phyloP scores from a whole-genome alignment of 1,140 invertebrate genomes.

The Cotesia glomerata region DNA sequence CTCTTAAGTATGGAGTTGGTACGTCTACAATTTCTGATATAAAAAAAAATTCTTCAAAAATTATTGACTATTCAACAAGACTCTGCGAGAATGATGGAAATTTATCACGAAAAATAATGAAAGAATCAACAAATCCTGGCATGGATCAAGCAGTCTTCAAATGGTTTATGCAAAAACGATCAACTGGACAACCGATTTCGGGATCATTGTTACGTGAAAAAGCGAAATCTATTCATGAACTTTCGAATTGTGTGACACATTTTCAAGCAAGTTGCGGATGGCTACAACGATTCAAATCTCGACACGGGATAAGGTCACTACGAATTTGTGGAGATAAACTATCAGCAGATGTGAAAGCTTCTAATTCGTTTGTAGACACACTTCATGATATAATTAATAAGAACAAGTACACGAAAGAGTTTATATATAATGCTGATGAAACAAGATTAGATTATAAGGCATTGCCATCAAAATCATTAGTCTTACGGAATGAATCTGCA shows the following conservation, averaged over 20 bases:
- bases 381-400: not conserved
- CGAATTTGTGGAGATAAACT: constrained; percentile 34
- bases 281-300: constrained; percentile 37
- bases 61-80: too few species aligned
- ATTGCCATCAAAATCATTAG: constrained; percentile 35
- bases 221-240: constrained; percentile 26
- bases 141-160: constrained; percentile 32
- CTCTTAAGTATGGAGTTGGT: too few species aligned
- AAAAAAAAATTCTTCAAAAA: too few species aligned
- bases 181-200: constrained; percentile 28
- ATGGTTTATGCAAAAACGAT: constrained; percentile 36
- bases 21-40: too few species aligned
- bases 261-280: constrained; percentile 37
- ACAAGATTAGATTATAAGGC: constrained; percentile 38
- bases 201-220: constrained; percentile 37
- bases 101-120: constrained; percentile 24
- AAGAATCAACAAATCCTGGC: constrained; percentile 24
- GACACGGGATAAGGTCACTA: constrained; percentile 37
- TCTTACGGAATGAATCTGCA: constrained; percentile 23
- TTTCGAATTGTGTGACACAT: constrained; percentile 5
- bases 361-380: too few species aligned
- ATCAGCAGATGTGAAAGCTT: constrained; percentile 18
- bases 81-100: too few species aligned
- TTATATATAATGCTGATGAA: constrained; percentile 45
- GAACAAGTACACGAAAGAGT: constrained; percentile 15